Conservation (phyloP, 1,140 invertebrate species). For the Metopolophium dirhodum region DNA sequence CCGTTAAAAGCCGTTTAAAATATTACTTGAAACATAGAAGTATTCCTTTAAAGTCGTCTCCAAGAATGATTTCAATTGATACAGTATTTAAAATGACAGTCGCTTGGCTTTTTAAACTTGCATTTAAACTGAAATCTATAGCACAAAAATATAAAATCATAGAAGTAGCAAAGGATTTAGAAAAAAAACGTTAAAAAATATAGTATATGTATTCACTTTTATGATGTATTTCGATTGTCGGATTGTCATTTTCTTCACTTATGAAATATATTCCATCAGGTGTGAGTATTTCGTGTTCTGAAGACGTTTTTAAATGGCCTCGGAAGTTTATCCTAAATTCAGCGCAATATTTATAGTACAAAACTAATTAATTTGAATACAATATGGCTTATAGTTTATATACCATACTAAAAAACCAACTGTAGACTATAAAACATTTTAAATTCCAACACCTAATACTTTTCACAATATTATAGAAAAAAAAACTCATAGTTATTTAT, state of each 20-base stretch:
- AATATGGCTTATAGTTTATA: too few relatives aligned
- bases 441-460: background rate
- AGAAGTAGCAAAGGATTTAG: too few relatives aligned
- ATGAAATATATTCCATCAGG: background rate
- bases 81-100: background rate
- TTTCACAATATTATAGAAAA: background rate
- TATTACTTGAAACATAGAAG: constrained; percentile 7
- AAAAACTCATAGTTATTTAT: background rate
- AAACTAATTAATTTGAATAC: background rate
- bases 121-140: constrained; percentile 10
- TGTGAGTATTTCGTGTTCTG: background rate
- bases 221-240: background rate
- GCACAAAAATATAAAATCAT: background rate
- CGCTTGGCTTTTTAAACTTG: background rate
- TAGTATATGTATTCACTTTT: background rate
- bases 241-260: background rate
- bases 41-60: constrained; percentile 8
- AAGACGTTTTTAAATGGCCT: background rate
- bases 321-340: background rate
- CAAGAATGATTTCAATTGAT: background rate
- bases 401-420: background rate
- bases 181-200: background rate
- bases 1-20: background rate
- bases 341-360: background rate
- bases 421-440: background rate